Evolutionary conservation across 1,140 invertebrate species (phyloP), one percentile per base, ranked within the genome.

Genomic region (Drosophila simulans): DNA sequence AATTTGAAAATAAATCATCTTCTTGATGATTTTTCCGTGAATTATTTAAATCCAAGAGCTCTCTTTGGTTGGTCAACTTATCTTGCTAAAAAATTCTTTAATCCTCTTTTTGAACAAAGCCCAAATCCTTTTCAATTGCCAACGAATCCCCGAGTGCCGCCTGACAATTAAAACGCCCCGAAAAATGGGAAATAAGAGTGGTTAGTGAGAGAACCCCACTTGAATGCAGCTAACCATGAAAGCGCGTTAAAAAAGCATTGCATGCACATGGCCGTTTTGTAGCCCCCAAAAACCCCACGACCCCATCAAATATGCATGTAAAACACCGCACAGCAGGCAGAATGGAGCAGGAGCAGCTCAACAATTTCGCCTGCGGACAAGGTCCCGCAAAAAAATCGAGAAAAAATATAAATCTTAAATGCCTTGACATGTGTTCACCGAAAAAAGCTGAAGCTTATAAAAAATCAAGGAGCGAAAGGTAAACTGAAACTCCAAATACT

Each of bases 321-420:
- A 81, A 77, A 71, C 54, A 56, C 56, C 54, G 55, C 59, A 77
- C 55, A 64, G 63, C 45, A 56, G 59, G 58, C 45, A 25, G 34
- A 17, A 48, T 31, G 58, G 12, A 54, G 52, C 57, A 37, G 37
- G 42, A 25, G 34, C 25, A 69, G 65, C 72, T 80, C 65, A 72
- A 72, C 62, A 62, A 64, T 76, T 80, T 59, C 25, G 42, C 59
- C 42, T 66, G 34, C 27, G 43, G 46, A 34, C 40, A 45, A 59
- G 49, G 46, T 53, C 51, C 62, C 37, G 62, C 13, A 54, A 37
- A 72, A 72, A 66, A 35, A 46, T 39, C 40, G 15, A 52, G 72
- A 66, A 62, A 70, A 74, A 73, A 77, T 64, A 37, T 56, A 80
- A 88, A 88, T 88, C 84, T 88, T 88, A 89, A 88, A 88, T 88